These are phyloP conservation scores for Cataglyphis cursor DNA, from an alignment of 2,888 invertebrate species.

Conservation along the genomic window DNA sequence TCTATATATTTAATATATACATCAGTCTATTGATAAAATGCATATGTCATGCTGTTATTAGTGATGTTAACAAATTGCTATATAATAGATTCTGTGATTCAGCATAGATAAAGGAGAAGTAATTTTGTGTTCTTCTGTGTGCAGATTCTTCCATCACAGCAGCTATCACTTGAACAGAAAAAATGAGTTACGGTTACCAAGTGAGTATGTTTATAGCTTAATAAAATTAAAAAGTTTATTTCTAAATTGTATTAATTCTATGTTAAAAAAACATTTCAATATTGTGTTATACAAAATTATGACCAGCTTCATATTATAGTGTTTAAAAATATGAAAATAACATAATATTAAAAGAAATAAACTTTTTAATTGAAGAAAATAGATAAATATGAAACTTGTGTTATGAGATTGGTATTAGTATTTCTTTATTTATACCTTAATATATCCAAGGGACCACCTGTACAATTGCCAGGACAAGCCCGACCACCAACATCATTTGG, in stretches of 20 bases:
- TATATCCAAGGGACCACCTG: constrained; percentile 82
- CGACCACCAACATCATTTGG: constrained; percentile 84
- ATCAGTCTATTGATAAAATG: background rate
- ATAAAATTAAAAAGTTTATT: background rate
- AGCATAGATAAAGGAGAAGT: constrained; percentile 16
- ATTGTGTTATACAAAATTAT: background rate
- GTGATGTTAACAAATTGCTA: background rate
- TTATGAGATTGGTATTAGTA: background rate
- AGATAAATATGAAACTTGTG: background rate
- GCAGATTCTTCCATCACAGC: constrained; percentile 13
- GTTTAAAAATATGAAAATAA: background rate
- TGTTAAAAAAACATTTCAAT: background rate
- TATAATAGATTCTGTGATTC: background rate
- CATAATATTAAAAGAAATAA: constrained; percentile 11
- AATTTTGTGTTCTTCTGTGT: constrained; percentile 19
- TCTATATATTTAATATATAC: background rate
- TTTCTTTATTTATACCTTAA: constrained; percentile 53
- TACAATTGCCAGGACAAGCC: constrained; percentile 80
- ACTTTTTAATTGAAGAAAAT: background rate
- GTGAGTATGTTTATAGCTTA: constrained; percentile 72
- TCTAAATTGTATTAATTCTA: background rate
- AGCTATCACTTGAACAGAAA: constrained; percentile 41
- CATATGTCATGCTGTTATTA: background rate
- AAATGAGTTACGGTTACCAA: constrained; percentile 85
- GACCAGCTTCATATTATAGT: background rate